phyloP scores from a whole-genome alignment of 2,888 invertebrate species.

The Tortricodes alternella region DNA sequence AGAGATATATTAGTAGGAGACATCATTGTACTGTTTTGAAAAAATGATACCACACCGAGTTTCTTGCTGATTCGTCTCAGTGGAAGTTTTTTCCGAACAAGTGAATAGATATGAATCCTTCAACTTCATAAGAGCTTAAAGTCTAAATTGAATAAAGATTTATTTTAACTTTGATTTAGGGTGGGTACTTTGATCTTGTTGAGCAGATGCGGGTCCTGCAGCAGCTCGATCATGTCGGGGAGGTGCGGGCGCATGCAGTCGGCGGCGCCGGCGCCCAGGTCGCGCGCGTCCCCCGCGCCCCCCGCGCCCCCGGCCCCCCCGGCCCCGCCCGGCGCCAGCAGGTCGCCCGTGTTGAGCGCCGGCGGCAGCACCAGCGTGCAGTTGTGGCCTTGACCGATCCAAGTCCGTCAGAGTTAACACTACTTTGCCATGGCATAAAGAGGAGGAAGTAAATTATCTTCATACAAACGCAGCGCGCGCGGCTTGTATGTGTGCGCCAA shows the following conservation, averaged over 20 bases:
- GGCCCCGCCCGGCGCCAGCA: constrained; percentile 38
- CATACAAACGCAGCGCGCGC: no score
- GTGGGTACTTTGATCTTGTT: constrained; percentile 99
- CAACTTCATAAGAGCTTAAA: no score
- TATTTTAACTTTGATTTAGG: no score
- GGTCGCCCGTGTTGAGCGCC: constrained; percentile 52
- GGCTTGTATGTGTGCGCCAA: no score
- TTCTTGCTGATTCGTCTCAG: no score
- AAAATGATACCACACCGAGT: no score
- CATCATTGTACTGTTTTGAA: no score
- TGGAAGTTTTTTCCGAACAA: no score
- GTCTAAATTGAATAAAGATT: no score
- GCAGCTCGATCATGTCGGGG: constrained; percentile 95
- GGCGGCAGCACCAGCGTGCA: constrained; percentile 88
- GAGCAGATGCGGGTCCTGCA: constrained; percentile 97
- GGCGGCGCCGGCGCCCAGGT: constrained; percentile 92
- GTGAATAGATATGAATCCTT: no score
- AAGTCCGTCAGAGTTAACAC: background rate
- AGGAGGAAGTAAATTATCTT: no score
- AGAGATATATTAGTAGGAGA: no score
- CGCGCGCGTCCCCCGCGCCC: constrained; percentile 69
- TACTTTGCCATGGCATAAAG: background rate
- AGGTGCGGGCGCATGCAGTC: constrained; percentile 97
- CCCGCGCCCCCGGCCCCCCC: constrained; percentile 40
- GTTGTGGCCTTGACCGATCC: constrained; percentile 58